A percentile compares a stretch with the other conserved stretches of the same genome.
Evolutionary conservation across 2,113 vertebrate species (phyloP).

Genomic region (Seriola quinqueradiata): DNA sequence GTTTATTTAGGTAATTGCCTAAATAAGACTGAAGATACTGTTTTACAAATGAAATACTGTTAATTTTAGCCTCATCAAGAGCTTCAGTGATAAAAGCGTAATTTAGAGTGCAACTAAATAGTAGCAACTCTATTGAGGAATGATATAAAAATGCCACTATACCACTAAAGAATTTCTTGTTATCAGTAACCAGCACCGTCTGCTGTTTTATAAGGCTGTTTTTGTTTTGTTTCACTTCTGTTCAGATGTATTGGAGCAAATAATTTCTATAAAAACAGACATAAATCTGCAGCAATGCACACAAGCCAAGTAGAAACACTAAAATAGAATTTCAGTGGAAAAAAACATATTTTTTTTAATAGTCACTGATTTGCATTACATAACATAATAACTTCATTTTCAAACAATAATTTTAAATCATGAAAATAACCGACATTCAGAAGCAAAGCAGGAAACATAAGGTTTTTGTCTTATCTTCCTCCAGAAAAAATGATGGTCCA

Average conservation of each 20-base stretch:
- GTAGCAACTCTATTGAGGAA: slow-evolving; percentile 9
- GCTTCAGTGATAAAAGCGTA: slow-evolving; percentile 30
- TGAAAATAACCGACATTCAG: neutral
- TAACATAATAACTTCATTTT: neutral
- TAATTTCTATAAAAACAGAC: neutral
- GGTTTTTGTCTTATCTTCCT: neutral
- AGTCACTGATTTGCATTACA: neutral
- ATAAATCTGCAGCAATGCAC: neutral
- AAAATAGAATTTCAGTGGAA: neutral
- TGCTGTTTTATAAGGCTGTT: neutral
- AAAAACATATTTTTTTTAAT: neutral
- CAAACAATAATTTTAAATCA: neutral
- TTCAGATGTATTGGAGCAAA: neutral
- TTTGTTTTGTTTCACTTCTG: neutral
- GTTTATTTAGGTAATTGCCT: slow-evolving; percentile 48
- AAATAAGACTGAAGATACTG: slow-evolving; percentile 35
- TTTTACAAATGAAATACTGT: slow-evolving; percentile 44
- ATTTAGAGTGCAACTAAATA: slow-evolving; percentile 32
- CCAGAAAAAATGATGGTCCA: slow-evolving; percentile 17
- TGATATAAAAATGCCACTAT: slow-evolving; percentile 14
- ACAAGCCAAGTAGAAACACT: neutral
- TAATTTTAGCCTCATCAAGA: slow-evolving; percentile 18
- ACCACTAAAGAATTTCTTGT: neutral
- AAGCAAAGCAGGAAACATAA: neutral
- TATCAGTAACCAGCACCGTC: slow-evolving; percentile 11